A percentile compares a stretch with the other conserved stretches of the same genome.
Evolutionary conservation across 1,140 invertebrate species (phyloP).

Genomic region (Drosophila varians): DNA sequence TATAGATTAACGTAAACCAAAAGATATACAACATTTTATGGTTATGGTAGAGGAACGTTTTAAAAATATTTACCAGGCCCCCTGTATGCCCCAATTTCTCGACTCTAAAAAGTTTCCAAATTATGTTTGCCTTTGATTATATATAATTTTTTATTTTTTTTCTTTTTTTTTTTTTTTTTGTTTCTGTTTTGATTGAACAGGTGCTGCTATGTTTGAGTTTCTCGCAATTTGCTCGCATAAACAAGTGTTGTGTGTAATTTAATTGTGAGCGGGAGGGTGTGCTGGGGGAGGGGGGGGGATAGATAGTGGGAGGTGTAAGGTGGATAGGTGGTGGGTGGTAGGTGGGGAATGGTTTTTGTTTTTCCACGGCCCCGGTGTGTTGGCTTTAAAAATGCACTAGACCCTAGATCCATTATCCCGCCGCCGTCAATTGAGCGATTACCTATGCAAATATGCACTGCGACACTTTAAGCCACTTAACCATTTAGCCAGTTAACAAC

Average conservation of each 20-base stretch:
- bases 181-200: conserved; percentile 5
- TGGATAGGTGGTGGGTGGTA: background rate
- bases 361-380: conserved; percentile 1
- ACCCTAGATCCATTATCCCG: conserved; percentile 3
- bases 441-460: conserved; percentile 39
- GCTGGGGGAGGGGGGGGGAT: too few species aligned
- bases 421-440: conserved; percentile 18
- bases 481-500: conserved; percentile 20
- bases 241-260: conserved; percentile 1
- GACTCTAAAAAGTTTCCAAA: background rate
- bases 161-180: background rate
- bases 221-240: background rate
- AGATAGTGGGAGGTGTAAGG: too few species aligned
- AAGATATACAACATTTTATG: too few species aligned
- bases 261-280: background rate
- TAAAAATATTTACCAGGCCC: background rate
- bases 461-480: conserved; percentile 11
- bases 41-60: background rate
- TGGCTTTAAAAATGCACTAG: conserved; percentile 22
- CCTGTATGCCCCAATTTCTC: background rate
- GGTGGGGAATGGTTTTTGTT: background rate
- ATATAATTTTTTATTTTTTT: background rate
- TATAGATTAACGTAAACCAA: too few species aligned
- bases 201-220: background rate
- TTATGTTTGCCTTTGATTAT: background rate